A percentile compares a stretch with the other conserved stretches of the same genome.
These are phyloP conservation scores for Notospermus geniculatus DNA, from an alignment of 1,140 invertebrate species.

Conservation along the genomic window DNA sequence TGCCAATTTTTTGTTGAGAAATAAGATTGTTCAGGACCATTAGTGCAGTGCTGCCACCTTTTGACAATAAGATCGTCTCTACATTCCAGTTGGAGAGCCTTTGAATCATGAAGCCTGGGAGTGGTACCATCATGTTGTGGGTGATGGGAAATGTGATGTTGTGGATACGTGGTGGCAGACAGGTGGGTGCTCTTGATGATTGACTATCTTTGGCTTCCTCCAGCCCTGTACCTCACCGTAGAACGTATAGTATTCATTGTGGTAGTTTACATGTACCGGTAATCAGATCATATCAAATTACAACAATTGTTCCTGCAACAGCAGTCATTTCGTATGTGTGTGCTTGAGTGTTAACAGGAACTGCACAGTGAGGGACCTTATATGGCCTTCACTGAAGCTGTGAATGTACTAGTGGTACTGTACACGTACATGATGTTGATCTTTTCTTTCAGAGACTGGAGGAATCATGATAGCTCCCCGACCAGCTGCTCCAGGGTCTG, in stretches of 20 bases:
- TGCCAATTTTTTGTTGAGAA: neutral
- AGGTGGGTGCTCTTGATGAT: constrained; percentile 33
- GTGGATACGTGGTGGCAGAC: constrained; percentile 63
- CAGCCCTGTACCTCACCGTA: too few species aligned
- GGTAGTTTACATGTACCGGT: too few species aligned
- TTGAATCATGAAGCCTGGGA: constrained; percentile 62
- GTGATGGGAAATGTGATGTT: constrained; percentile 57
- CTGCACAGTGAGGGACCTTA: neutral
- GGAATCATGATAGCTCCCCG: constrained; percentile 58
- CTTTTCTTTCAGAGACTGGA: constrained; percentile 55
- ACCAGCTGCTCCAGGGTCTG: constrained; percentile 54
- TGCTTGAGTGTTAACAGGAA: too few species aligned
- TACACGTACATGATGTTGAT: neutral
- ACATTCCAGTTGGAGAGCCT: constrained; percentile 59
- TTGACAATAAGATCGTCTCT: too few species aligned
- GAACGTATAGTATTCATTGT: too few species aligned
- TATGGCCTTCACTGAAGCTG: neutral
- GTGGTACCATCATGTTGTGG: constrained; percentile 61
- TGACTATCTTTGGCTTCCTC: too few species aligned
- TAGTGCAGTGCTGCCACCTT: too few species aligned
- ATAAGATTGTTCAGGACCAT: too few species aligned
- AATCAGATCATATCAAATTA: too few species aligned
- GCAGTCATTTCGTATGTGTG: too few species aligned
- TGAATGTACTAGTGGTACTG: neutral
- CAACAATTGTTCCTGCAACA: too few species aligned